A percentile compares a stretch with the other conserved stretches of the same genome.
Conservation (phyloP, 1,140 invertebrate species). For the Drosophila quadrilineata region DNA sequence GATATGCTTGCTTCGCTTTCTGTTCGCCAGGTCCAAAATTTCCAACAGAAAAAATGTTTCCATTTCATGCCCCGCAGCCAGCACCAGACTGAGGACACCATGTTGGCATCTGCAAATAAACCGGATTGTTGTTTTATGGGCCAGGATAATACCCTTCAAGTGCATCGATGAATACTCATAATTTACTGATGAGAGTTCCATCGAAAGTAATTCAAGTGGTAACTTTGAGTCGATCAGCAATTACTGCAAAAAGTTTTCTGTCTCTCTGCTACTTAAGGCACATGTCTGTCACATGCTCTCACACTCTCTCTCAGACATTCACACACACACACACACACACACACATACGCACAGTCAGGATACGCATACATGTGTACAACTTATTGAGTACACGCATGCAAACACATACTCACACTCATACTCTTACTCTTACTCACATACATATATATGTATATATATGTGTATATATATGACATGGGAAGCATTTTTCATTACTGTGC, state of each 20-base stretch:
- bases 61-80: conserved; percentile 24
- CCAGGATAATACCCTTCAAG: no score
- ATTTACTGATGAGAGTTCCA: no score
- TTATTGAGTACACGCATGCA: background rate
- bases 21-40: conserved; percentile 15
- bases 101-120: no score
- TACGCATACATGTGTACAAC: no score
- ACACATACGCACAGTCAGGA: background rate
- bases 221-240: no score
- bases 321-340: background rate
- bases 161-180: no score
- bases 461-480: no score
- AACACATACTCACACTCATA: background rate
- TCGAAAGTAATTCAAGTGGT: no score
- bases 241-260: background rate
- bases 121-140: no score
- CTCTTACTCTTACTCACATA: no score
- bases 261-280: background rate
- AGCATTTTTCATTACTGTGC: conserved; percentile 28
- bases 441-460: no score
- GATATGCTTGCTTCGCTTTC: conserved; percentile 18
- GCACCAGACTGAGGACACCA: no score
- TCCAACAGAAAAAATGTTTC: conserved; percentile 9
- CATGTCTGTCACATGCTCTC: background rate
- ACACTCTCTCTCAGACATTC: background rate